Evolutionary conservation across 2,888 invertebrate genomes (phyloP).

Genomic region (Ptychoptera contaminata): DNA sequence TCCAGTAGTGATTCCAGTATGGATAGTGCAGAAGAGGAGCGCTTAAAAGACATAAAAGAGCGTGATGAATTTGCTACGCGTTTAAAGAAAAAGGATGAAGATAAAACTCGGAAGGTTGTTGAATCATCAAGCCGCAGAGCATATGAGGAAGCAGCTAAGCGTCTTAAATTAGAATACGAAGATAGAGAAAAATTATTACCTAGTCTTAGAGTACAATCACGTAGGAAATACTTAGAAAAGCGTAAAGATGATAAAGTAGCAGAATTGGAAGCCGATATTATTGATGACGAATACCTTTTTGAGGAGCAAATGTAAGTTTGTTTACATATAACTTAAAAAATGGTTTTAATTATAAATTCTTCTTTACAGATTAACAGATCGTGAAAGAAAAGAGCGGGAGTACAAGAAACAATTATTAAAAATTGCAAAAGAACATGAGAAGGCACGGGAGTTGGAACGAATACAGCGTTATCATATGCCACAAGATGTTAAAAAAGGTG

Average conservation of each 20-base stretch:
- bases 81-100: conserved; percentile 77
- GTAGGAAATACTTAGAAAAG: conserved; percentile 88
- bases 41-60: conserved; percentile 73
- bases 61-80: conserved; percentile 88
- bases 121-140: conserved; percentile 50
- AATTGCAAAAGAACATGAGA: conserved; percentile 90
- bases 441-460: conserved; percentile 81
- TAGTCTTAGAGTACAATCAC: conserved; percentile 74
- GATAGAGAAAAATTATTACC: conserved; percentile 77
- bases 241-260: conserved; percentile 91
- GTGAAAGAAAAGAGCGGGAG: conserved; percentile 68
- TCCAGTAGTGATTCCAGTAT: conserved; percentile 23
- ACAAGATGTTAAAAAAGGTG: conserved; percentile 61
- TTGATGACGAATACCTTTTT: conserved; percentile 92
- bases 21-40: conserved; percentile 65
- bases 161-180: conserved; percentile 74
- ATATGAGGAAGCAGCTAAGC: conserved; percentile 77
- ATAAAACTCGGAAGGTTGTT: conserved; percentile 65
- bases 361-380: conserved; percentile 57
- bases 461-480: conserved; percentile 93
- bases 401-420: conserved; percentile 82
- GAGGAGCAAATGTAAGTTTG: conserved; percentile 63
- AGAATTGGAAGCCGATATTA: conserved; percentile 86
- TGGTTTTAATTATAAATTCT: conserved; percentile 2
- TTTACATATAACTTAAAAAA: neutral